phyloP scores from a whole-genome alignment of 2,888 invertebrate genomes.

The Orthonychiurus folsomi region DNA sequence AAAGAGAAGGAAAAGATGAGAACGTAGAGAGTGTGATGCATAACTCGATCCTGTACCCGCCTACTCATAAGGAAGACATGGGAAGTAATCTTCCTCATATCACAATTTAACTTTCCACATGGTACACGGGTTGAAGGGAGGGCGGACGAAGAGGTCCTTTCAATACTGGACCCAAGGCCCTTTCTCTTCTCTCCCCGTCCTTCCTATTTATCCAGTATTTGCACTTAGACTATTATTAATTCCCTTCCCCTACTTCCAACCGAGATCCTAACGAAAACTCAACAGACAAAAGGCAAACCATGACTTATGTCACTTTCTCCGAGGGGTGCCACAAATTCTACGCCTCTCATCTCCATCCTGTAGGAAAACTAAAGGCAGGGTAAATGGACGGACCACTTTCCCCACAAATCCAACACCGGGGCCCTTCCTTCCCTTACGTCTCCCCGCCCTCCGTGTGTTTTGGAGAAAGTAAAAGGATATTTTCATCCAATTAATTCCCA shows the following conservation, averaged over 20 bases:
- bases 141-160: too few species aligned
- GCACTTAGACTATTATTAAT: not conserved
- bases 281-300: not conserved
- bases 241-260: not conserved
- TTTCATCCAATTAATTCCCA: slow-evolving; percentile 1
- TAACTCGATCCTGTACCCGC: not conserved
- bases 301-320: not conserved
- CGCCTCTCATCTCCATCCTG: not conserved
- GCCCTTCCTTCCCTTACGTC: too few species aligned
- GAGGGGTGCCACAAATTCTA: not conserved
- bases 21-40: not conserved
- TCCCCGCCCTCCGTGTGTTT: not conserved
- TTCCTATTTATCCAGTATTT: not conserved
- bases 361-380: too few species aligned
- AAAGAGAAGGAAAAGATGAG: not conserved
- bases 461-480: not conserved
- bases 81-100: not conserved
- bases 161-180: too few species aligned
- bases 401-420: too few species aligned
- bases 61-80: too few species aligned
- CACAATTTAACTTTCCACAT: not conserved
- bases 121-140: too few species aligned
- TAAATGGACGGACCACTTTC: too few species aligned
- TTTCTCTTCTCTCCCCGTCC: too few species aligned
- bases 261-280: slow-evolving; percentile 1